Conservation (phyloP, 1,140 invertebrate species). For the Drosophila pseudoobscura region DNA sequence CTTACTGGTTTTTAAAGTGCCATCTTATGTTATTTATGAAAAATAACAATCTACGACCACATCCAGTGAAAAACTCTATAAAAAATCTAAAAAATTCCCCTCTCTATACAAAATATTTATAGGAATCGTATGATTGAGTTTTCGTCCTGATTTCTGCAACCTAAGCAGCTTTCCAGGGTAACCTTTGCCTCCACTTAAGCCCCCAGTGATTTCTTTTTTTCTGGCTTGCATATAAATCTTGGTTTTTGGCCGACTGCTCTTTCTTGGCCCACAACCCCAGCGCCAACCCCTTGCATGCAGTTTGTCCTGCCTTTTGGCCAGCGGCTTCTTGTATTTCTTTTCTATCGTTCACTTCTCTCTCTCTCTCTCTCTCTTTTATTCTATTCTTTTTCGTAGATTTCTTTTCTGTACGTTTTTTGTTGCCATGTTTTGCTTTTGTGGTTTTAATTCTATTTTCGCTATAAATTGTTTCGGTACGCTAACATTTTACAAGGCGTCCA, state of each 20-base stretch:
- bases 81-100: no score
- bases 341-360: slow-evolving; percentile 44
- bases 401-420: slow-evolving; percentile 36
- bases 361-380: slow-evolving; percentile 41
- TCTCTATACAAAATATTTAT: no score
- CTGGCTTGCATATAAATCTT: slow-evolving; percentile 74
- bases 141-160: background rate
- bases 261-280: slow-evolving; percentile 30
- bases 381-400: slow-evolving; percentile 13
- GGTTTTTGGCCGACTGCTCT: slow-evolving; percentile 72
- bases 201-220: slow-evolving; percentile 42
- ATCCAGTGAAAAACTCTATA: no score
- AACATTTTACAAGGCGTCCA: slow-evolving; percentile 68
- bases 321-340: slow-evolving; percentile 56
- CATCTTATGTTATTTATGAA: no score
- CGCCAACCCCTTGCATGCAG: slow-evolving; percentile 23
- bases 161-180: slow-evolving; percentile 14
- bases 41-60: no score
- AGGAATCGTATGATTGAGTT: no score
- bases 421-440: slow-evolving; percentile 77
- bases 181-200: background rate
- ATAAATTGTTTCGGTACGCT: slow-evolving; percentile 79
- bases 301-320: slow-evolving; percentile 48
- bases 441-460: slow-evolving; percentile 81
- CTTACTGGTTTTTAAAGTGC: no score